phyloP scores from a whole-genome alignment of 2,113 vertebrate species.

The Coryphaenoides rupestris region DNA sequence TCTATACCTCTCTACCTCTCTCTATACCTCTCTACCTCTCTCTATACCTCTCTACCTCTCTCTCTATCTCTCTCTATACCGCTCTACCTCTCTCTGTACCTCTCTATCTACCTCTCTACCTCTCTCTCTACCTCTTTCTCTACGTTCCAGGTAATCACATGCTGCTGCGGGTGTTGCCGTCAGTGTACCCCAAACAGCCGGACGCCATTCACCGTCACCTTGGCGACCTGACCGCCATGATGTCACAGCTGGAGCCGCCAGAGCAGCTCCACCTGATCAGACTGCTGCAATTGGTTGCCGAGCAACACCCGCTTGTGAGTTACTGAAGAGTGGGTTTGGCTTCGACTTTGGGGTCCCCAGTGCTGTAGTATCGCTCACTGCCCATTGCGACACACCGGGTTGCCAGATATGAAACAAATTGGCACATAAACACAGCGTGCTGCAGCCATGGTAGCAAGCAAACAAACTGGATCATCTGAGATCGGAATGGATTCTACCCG shows the following conservation, averaged over 20 bases:
- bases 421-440: too few species aligned
- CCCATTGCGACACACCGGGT: too few species aligned
- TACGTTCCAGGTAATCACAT: conserved; percentile 79
- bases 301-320: conserved; percentile 79
- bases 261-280: conserved; percentile 86
- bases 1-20: too few species aligned
- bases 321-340: neutral
- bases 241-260: conserved; percentile 75
- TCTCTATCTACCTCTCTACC: too few species aligned
- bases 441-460: too few species aligned
- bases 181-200: conserved; percentile 82
- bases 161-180: conserved; percentile 85
- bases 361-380: too few species aligned
- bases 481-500: too few species aligned
- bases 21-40: too few species aligned
- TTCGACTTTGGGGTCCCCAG: too few species aligned
- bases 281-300: conserved; percentile 81
- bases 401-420: too few species aligned
- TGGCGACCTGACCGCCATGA: conserved; percentile 72
- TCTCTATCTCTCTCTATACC: too few species aligned
- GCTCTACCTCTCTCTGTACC: too few species aligned
- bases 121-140: neutral
- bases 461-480: neutral
- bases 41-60: neutral
- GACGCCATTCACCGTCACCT: conserved; percentile 73